Base-by-base conservation (phyloP, 1,140 invertebrate species). In the Periplaneta americana region DNA sequence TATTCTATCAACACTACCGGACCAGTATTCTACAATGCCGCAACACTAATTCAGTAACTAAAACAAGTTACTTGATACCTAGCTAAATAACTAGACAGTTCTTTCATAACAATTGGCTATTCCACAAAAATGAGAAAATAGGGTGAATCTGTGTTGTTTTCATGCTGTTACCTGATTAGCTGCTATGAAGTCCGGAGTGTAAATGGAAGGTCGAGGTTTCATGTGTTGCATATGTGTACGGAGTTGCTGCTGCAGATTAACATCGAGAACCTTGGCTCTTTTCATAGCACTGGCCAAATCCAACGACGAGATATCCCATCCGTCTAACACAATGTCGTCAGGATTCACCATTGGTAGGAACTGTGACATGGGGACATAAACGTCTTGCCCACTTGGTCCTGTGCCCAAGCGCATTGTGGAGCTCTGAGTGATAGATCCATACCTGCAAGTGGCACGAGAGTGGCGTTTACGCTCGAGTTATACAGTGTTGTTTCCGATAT, bases 151-250 rank as follows among this genome's bases (percentile, higher is more conserved):
- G n/a, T n/a, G n/a, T n/a, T n/a, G n/a, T n/a, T n/a, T n/a, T n/a
- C n/a, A n/a, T n/a, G n/a, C n/a, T n/a, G n/a, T n/a, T 85, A 93
- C 93, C 90, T 98, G 97, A 90, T 99, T 99, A 76, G 96, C 94
- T n/a, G 98, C 98, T 85, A 99, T 98, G 86, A 98, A 99, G 85
- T 98, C 96, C 2, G 94, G 91, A 86, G 94, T 93, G 86, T 98
- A 99, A 80, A 98, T 93, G 0, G 96, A 96, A 15, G 95, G 95
- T 22, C 95, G 91, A 0, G 98, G 98, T 84, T 92, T 93, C 84
- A 98, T 89, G 0, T 90, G 84, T 2, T 90, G 86, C 93, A 99
- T 93, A 77, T 95, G 88, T 0, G 94, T 91, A 82, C 90, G 91
- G 0, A 98, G 87, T 87, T 97, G 92, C 83, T 94, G 90, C 85